A percentile compares a stretch with the other conserved stretches of the same genome.
Conservation (phyloP, 1,140 invertebrate species). For the Papilio xuthus region DNA sequence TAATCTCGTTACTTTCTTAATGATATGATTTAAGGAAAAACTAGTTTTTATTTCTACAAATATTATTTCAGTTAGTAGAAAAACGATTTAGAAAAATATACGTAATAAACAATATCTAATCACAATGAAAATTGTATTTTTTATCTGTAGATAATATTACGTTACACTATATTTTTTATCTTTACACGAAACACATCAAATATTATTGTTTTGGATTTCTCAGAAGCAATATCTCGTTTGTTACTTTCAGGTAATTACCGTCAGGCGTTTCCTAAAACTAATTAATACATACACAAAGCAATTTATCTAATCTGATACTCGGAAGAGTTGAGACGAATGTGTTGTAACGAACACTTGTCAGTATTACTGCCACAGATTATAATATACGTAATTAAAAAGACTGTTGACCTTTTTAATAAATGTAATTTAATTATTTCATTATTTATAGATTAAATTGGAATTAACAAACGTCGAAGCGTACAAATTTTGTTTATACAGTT, state of each 20-base stretch:
- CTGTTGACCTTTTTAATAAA: background rate
- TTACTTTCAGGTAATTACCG: conserved; percentile 5
- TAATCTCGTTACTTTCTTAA: too few species aligned
- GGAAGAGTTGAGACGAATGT: conserved; percentile 7
- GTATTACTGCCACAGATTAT: conserved; percentile 2
- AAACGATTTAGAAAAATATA: background rate
- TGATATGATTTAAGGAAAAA: background rate
- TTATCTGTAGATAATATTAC: background rate
- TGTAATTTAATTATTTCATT: background rate
- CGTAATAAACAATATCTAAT: background rate
- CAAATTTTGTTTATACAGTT: too few species aligned
- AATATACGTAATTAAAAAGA: background rate
- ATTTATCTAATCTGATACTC: conserved; percentile 27
- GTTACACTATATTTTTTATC: background rate
- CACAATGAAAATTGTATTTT: background rate
- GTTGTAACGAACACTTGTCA: background rate
- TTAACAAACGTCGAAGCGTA: background rate
- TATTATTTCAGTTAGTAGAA: background rate
- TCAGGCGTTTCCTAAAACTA: conserved; percentile 2
- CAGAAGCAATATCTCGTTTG: conserved; percentile 3
- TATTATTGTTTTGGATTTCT: conserved; percentile 16
- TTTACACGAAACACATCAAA: conserved; percentile 24
- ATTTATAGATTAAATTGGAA: background rate
- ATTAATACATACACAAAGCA: conserved; percentile 26
- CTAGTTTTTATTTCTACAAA: too few species aligned